These are phyloP conservation scores for Solenopsis invicta DNA, from an alignment of 1,140 invertebrate species.

Conservation along the genomic window DNA sequence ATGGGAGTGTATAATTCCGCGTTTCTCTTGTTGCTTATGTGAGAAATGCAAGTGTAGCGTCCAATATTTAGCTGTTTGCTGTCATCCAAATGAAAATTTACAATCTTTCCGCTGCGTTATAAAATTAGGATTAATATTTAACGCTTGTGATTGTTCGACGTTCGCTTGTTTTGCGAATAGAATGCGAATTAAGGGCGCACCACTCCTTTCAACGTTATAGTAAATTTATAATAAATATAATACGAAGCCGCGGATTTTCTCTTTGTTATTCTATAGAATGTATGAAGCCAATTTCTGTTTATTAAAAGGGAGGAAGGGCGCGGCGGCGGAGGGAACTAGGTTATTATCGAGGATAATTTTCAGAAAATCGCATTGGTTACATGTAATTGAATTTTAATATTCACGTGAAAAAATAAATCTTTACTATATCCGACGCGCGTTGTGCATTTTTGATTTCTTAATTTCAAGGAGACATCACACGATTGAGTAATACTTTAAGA, in stretches of 20 bases:
- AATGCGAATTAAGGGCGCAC: background rate
- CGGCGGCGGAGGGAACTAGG: background rate
- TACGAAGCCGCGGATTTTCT: background rate
- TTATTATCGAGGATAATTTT: background rate
- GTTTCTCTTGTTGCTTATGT: background rate
- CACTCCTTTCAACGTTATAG: background rate
- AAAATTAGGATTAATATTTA: constrained; percentile 13
- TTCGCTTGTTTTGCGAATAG: background rate
- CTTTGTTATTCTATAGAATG: background rate
- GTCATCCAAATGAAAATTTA: background rate
- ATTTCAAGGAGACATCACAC: background rate
- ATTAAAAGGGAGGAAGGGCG: background rate
- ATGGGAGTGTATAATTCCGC: background rate
- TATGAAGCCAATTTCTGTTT: background rate
- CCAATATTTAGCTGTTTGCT: background rate
- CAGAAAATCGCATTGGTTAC: background rate
- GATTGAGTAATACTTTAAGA: background rate
- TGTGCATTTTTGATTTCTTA: background rate
- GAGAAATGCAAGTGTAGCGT: background rate
- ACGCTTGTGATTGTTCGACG: background rate
- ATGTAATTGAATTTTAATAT: background rate
- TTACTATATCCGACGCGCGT: background rate
- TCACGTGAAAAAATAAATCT: background rate
- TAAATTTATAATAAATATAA: constrained; percentile 18
- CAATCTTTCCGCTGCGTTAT: background rate